phyloP scores from a whole-genome alignment of 1,140 invertebrate species.

The Pristionchus pacificus region DNA sequence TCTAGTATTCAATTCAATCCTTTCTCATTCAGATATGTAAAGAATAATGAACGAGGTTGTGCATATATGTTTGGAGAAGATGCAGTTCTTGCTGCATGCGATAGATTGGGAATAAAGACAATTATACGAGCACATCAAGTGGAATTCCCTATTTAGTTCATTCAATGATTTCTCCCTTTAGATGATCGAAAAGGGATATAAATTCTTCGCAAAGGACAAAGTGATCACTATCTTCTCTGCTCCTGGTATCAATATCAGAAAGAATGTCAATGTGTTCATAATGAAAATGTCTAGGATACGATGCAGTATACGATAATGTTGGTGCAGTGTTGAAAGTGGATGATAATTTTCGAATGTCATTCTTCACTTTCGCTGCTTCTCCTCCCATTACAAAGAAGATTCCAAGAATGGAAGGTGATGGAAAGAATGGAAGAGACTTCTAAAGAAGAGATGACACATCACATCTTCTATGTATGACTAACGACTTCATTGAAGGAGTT shows the following conservation, averaged over 20 bases:
- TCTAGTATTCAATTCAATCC: no score
- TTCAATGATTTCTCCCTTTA: not conserved
- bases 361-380: not conserved
- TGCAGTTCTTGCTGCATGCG: not conserved
- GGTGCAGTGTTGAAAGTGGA: not conserved
- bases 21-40: not conserved
- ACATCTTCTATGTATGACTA: no score
- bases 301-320: not conserved
- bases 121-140: conserved; percentile 19
- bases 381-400: not conserved
- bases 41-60: conserved; percentile 10
- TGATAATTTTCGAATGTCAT: not conserved
- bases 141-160: not conserved
- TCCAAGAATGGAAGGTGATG: not conserved
- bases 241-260: no score
- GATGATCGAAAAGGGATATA: conserved; percentile 3
- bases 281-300: no score
- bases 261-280: no score
- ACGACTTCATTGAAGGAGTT: no score
- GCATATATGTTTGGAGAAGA: conserved; percentile 18
- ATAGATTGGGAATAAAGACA: conserved; percentile 3
- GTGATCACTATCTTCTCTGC: conserved; percentile 19
- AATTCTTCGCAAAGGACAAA: conserved; percentile 8
- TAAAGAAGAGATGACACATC: not conserved
- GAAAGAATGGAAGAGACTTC: not conserved